Percentiles rank a stretch among this genome's conserved stretches.
These are phyloP conservation scores for Phorcus lineatus DNA, from an alignment of 2,888 invertebrate species.

Conservation along the genomic window DNA sequence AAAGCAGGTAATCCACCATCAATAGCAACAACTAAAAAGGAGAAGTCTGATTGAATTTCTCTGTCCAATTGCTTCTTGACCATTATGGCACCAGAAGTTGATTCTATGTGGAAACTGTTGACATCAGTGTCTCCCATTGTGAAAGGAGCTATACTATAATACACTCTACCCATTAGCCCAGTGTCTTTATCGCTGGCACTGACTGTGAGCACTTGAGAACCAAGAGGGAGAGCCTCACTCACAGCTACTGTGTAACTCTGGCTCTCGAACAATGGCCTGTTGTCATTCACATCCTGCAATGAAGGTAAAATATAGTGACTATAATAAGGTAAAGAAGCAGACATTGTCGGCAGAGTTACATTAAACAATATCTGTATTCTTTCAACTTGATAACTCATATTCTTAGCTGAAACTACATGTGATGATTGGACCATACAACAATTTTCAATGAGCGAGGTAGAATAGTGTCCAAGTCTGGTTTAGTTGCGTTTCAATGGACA, in stretches of 20 bases:
- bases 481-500: too few species aligned
- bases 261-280: slow-evolving; percentile 69
- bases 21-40: slow-evolving; percentile 86
- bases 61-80: slow-evolving; percentile 76
- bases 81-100: slow-evolving; percentile 85
- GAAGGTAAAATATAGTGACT: neutral
- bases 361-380: too few species aligned
- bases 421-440: too few species aligned
- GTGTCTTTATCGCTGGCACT: slow-evolving; percentile 70
- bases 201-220: slow-evolving; percentile 70
- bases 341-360: too few species aligned
- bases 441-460: too few species aligned
- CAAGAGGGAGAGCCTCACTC: slow-evolving; percentile 73
- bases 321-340: too few species aligned
- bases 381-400: too few species aligned
- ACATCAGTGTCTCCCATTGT: slow-evolving; percentile 75
- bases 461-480: too few species aligned
- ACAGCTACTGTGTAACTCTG: slow-evolving; percentile 65
- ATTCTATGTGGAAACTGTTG: slow-evolving; percentile 86
- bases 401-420: too few species aligned
- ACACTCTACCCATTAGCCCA: slow-evolving; percentile 78
- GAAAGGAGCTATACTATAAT: slow-evolving; percentile 81
- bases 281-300: slow-evolving; percentile 79
- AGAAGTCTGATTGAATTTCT: slow-evolving; percentile 80
- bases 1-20: slow-evolving; percentile 90